A percentile compares a stretch with the other conserved stretches of the same genome.
Evolutionary conservation across 2,797 vertebrate species (phyloP).

Genomic region (Ptychobarbus kaznakovi): DNA sequence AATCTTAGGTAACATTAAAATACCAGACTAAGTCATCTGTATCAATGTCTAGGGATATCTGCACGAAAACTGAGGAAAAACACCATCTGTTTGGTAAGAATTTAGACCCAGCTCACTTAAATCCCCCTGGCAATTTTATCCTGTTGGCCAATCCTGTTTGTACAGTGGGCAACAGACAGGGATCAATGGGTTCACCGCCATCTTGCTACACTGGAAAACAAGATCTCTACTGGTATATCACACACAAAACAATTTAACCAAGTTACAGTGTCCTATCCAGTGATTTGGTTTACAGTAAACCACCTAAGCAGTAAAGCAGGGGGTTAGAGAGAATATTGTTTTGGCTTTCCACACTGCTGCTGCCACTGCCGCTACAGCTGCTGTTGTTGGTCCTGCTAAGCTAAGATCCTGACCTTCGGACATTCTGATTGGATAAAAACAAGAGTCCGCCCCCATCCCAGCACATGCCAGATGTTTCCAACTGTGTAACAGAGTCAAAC

Average conservation of each 20-base stretch:
- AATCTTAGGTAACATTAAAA: not conserved
- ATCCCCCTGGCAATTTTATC: slow-evolving; percentile 70
- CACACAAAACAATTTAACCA: slow-evolving; percentile 9
- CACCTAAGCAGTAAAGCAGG: not conserved
- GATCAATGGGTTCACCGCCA: slow-evolving; percentile 30
- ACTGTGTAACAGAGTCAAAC: slow-evolving; percentile 69
- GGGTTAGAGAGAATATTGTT: slow-evolving; percentile 21
- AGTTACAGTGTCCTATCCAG: not conserved
- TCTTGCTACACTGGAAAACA: slow-evolving; percentile 11
- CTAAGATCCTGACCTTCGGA: slow-evolving; percentile 44
- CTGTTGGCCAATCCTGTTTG: slow-evolving; percentile 68
- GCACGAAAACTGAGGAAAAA: slow-evolving; percentile 47
- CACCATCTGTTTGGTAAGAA: slow-evolving; percentile 50
- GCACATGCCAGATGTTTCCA: slow-evolving; percentile 76
- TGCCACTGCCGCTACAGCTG: slow-evolving; percentile 37
- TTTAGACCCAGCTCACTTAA: slow-evolving; percentile 63
- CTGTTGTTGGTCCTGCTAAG: slow-evolving; percentile 47
- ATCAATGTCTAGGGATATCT: slow-evolving; percentile 2
- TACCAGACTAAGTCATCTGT: not conserved
- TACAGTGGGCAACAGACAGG: slow-evolving; percentile 36
- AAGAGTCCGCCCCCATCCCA: slow-evolving; percentile 49
- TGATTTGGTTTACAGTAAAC: not conserved
- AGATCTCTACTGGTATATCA: not conserved
- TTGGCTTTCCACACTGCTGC: slow-evolving; percentile 40
- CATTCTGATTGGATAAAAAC: slow-evolving; percentile 51